Evolutionary conservation across 2,113 vertebrate species (phyloP), one percentile per base, ranked within the genome.

Genomic region (Orcinus orca): DNA sequence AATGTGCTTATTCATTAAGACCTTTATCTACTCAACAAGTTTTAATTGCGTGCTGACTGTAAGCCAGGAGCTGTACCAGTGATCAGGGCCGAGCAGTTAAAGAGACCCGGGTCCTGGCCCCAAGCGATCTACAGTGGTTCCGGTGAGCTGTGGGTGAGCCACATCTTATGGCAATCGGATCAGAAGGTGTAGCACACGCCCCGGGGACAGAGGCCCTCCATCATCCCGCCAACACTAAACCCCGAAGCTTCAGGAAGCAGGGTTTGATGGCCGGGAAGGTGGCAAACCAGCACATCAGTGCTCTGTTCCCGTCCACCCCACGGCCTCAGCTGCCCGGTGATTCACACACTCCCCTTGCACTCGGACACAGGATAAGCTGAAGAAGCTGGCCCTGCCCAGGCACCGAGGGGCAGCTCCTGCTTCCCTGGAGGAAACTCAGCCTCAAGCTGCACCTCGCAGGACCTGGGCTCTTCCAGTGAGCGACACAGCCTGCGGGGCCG

Each of bases 151-250:
- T 2, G 41, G 1, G 2, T 1, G 9, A 85, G 41, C 58, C 38
- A 2, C 0, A 0, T n/a, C 44, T 36, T 10, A 0, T 0, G 1
- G 31, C 4, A 8, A 23, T 3, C 0, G 0, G 25, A 18, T 18
- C 67, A 23, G 20, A 38, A 47, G 11, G 25, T 1, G 2, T 5
- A 62, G 3, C 8, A 6, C 25, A 6, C 1, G 2, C 23, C 9
- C 9, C 0, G 0, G 38, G 3, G 60, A 67, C 0, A 0, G 38
- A 62, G 13, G 7, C 38, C 58, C 12, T 29, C 18, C 0, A 0
- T 0, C 26, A 29, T 4, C 4, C 13, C 26, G 5, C 33, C 67
- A 14, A 18, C 14, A 20, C 17, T 4, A 23, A 58, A 20, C 17
- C 36, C 80, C 8, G 8, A 20, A 92, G 38, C 8, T 36, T 70